phyloP scores from a whole-genome alignment of 2,888 invertebrate genomes.

The Maniola hyperantus region DNA sequence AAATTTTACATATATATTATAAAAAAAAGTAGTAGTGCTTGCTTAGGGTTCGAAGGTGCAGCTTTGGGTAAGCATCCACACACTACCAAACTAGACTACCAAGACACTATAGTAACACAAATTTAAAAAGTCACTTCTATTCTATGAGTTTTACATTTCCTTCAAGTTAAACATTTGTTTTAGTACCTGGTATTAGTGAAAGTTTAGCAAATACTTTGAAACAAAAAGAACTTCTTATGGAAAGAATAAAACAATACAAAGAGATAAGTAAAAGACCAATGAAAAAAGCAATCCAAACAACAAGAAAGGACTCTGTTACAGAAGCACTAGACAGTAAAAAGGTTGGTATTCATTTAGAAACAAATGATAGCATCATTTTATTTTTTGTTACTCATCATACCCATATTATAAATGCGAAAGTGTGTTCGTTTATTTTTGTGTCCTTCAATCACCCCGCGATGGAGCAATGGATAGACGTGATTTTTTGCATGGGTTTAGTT shows the following conservation, averaged over 20 bases:
- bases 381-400: not conserved
- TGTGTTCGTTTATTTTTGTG: too few species aligned
- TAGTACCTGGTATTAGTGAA: constrained; percentile 79
- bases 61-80: too few species aligned
- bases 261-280: constrained; percentile 75
- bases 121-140: too few species aligned
- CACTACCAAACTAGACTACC: too few species aligned
- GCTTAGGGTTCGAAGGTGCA: too few species aligned
- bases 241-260: constrained; percentile 77
- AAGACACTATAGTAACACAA: too few species aligned
- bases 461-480: too few species aligned
- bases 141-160: too few species aligned
- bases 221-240: constrained; percentile 75
- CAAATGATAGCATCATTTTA: not conserved
- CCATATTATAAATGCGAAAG: not conserved
- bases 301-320: constrained; percentile 53
- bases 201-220: constrained; percentile 76
- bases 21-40: too few species aligned
- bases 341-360: constrained; percentile 32
- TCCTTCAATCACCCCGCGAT: too few species aligned
- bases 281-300: constrained; percentile 53
- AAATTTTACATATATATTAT: too few species aligned
- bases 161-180: constrained; percentile 35
- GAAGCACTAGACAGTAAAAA: constrained; percentile 47
- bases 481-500: too few species aligned